phyloP scores from a whole-genome alignment of 2,888 invertebrate genomes.

The Isoperla grammatica region DNA sequence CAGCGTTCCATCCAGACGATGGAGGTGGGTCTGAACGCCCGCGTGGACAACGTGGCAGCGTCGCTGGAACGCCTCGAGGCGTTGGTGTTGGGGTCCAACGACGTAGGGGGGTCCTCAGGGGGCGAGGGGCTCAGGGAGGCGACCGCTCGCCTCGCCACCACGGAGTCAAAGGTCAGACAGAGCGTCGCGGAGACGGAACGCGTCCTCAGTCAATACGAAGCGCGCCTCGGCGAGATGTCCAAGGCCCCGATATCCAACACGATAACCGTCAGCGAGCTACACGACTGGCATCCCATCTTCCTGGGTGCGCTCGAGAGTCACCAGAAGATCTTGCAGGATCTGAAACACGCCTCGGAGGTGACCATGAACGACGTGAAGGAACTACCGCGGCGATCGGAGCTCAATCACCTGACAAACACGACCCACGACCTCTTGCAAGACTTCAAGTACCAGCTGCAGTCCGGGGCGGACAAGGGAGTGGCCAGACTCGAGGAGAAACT shows the following conservation, averaged over 20 bases:
- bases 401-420: conserved; percentile 55
- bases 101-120: not conserved
- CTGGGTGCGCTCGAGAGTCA: conserved; percentile 38
- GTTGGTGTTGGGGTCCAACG: not conserved
- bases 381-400: conserved; percentile 48
- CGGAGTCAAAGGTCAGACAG: conserved; percentile 11
- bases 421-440: conserved; percentile 46
- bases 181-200: conserved; percentile 14
- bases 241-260: not conserved
- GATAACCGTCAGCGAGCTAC: not conserved
- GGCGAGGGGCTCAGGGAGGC: conserved; percentile 14
- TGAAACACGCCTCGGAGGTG: conserved; percentile 37
- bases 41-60: conserved; percentile 18
- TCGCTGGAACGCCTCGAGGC: conserved; percentile 17
- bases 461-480: conserved; percentile 40
- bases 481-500: conserved; percentile 49
- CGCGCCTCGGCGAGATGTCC: conserved; percentile 9
- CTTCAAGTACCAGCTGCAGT: conserved; percentile 47
- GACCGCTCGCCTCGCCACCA: conserved; percentile 17
- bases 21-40: conserved; percentile 6
- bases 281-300: conserved; percentile 40
- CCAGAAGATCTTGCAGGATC: conserved; percentile 39
- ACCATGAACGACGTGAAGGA: conserved; percentile 29
- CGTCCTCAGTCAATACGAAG: conserved; percentile 19
- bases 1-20: conserved; percentile 3